Evolutionary conservation across 1,140 invertebrate species (phyloP).

Genomic region (Bombus sibiricus): DNA sequence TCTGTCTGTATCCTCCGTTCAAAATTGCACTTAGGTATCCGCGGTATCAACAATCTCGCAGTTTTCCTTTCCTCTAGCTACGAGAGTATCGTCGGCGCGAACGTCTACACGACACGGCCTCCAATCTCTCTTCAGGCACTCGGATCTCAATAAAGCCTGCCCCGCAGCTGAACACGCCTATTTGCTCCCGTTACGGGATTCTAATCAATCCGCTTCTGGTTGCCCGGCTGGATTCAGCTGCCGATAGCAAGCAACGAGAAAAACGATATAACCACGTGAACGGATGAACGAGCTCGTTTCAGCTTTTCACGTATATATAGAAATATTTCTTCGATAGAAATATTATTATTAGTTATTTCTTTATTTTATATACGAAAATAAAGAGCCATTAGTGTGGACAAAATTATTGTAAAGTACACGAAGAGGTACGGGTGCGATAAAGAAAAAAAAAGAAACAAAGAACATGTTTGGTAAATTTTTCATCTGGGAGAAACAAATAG

Average conservation of each 20-base stretch:
- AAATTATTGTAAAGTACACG: too few species aligned
- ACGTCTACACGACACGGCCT: neutral
- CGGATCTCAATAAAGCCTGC: conserved; percentile 21
- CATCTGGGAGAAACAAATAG: too few species aligned
- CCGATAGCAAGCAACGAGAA: neutral
- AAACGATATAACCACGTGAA: neutral
- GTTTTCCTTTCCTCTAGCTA: neutral
- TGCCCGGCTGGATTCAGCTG: neutral
- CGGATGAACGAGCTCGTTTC: too few species aligned
- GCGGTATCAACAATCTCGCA: neutral
- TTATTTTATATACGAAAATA: too few species aligned
- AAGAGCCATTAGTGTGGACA: too few species aligned
- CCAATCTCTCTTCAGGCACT: conserved; percentile 8
- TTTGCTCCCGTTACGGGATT: conserved; percentile 7
- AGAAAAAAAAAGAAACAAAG: too few species aligned
- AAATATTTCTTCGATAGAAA: too few species aligned
- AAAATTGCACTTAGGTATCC: conserved; percentile 5
- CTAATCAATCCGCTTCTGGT: conserved; percentile 8
- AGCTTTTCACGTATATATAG: too few species aligned
- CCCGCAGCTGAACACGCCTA: neutral
- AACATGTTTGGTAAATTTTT: too few species aligned
- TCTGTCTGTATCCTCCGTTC: neutral
- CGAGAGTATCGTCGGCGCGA: neutral
- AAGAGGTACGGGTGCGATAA: too few species aligned
- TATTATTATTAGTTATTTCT: too few species aligned